Conservation (phyloP, 2,113 vertebrate species). For the Fregetta grallaria region DNA sequence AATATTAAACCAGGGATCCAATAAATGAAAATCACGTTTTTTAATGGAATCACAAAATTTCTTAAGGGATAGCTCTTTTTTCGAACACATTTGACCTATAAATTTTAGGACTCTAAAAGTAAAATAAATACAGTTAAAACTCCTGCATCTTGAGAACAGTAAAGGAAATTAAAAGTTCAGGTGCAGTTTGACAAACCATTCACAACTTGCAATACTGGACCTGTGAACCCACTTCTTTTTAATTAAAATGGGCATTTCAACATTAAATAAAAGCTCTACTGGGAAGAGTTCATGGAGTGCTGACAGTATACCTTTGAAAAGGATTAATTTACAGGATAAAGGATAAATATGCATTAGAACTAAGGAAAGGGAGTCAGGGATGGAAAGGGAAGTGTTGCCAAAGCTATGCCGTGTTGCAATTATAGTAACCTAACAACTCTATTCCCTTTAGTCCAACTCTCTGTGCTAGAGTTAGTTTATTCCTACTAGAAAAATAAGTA, state of each 20-base stretch:
- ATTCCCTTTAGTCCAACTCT: not conserved
- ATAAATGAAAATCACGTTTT: slow-evolving; percentile 39
- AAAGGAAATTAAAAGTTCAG: not conserved
- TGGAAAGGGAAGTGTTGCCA: not conserved
- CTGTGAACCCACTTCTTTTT: not conserved
- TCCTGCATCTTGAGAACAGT: not conserved
- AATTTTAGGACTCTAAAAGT: not conserved
- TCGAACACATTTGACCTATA: not conserved
- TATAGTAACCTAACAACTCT: not conserved
- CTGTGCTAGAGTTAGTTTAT: not conserved
- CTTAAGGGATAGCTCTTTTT: not conserved
- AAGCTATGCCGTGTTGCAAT: not conserved
- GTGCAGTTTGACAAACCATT: not conserved
- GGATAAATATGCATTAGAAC: not conserved
- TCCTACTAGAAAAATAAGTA: not conserved
- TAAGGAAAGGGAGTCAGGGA: not conserved
- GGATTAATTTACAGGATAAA: not conserved
- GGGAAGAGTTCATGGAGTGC: not conserved
- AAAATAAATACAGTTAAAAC: not conserved
- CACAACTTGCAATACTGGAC: not conserved
- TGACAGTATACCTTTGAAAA: not conserved
- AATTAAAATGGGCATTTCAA: not conserved
- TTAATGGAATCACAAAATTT: slow-evolving; percentile 42
- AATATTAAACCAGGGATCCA: slow-evolving; percentile 25
- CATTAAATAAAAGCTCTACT: not conserved